Base-by-base conservation (phyloP, 2,797 vertebrate species). In the Fistularia tabacaria region DNA sequence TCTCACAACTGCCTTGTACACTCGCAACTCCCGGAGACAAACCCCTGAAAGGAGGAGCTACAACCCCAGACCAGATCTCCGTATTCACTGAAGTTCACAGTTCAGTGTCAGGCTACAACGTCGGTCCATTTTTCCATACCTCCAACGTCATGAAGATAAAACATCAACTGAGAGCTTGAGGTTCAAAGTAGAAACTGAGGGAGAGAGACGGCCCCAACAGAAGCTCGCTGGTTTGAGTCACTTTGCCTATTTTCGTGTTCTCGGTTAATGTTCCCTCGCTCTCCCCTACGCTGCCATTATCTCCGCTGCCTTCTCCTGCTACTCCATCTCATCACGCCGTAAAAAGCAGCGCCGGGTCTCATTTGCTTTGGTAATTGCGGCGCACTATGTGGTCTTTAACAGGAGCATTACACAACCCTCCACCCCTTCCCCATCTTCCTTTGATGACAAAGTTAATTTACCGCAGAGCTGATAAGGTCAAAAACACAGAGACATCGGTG, bases 391-490 rank as follows among this genome's bases (percentile, higher is more conserved):
- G 43, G 55, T 71, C 69, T 62, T 66, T 46, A 59, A 10, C 48
- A 69, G 64, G 66, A 53, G 65, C 62, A 58, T 48, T 63, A 14
- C 43, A 51, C 51, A 25, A 25, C 25, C 25, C 25, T 25, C 25
- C 25, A 25, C 25, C 25, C 25, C 25, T 25, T 25, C 25, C 25
- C 25, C 25, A 25, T 5, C 25, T 25, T 25, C 25, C 63, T 49
- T 63, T 58, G 62, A 75, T 69, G 39, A 57, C 46, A 13, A 63
- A 77, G 62, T 77, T 71, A 77, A 74, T 81, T 69, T 71, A 69
- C 56, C 57, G 47, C 51, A 40, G 37, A 62, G 49, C 8, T 38
- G 46, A 25, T 10, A 41, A 60, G 71, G 66, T 66, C 64, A 71
- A 56, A 66, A 61, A 37, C 38, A 7, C 2, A 46, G 62, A 3